These are phyloP conservation scores for Pollenia labialis DNA, from an alignment of 2,888 invertebrate genomes.

Conservation along the genomic window DNA sequence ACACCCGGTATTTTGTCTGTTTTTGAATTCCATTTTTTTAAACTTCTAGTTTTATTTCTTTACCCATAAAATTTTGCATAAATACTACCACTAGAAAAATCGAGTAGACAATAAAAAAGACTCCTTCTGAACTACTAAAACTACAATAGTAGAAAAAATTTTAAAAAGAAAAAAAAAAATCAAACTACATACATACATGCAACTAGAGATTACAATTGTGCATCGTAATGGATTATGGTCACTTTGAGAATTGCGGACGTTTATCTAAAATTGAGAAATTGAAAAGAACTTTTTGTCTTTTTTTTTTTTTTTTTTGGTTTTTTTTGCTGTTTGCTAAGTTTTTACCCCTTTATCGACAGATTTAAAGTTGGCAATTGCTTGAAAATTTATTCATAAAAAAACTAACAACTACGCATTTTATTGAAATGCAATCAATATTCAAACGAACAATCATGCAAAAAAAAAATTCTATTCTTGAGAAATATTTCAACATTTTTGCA, in stretches of 20 bases:
- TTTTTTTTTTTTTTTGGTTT: not conserved
- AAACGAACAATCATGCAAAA: not conserved
- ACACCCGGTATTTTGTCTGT: not conserved
- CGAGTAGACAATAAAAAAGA: conserved; percentile 7
- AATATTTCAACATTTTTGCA: conserved; percentile 2
- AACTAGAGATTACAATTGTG: conserved; percentile 55
- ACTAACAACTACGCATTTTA: conserved; percentile 13
- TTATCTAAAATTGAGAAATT: conserved; percentile 58
- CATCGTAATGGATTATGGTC: conserved; percentile 63
- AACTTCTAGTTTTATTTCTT: not conserved
- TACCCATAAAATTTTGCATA: conserved; percentile 32
- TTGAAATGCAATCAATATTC: conserved; percentile 32
- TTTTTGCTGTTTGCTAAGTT: conserved; percentile 13
- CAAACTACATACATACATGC: not conserved
- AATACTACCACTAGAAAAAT: conserved; percentile 22
- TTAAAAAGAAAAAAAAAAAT: conserved; percentile 2
- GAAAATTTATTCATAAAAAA: not conserved
- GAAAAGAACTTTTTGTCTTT: conserved; percentile 28
- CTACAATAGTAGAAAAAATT: not conserved
- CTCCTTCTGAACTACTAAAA: not conserved
- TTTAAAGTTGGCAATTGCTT: not conserved
- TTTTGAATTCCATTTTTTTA: not conserved
- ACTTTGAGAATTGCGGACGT: conserved; percentile 60
- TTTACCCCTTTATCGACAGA: not conserved
- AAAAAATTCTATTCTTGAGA: not conserved